A percentile compares a stretch with the other conserved stretches of the same genome.
phyloP scores from a whole-genome alignment of 35 echinoderm and acorn worm genomes.

The Amphiura filiformis region DNA sequence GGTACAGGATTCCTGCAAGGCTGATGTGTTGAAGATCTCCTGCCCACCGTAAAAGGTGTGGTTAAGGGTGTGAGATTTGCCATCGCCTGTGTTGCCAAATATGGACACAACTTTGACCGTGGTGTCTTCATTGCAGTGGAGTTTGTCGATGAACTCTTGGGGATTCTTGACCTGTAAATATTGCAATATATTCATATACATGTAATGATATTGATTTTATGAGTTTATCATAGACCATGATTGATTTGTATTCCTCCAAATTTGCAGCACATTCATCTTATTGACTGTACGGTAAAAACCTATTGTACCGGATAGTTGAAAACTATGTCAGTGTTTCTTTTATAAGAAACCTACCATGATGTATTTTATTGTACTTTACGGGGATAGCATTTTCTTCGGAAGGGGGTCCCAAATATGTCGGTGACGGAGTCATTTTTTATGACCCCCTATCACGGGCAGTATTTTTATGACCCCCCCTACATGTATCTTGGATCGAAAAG shows the following conservation, averaged over 20 bases:
- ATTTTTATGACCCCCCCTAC: too few relatives aligned
- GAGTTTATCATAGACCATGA: not conserved
- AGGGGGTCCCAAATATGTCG: too few relatives aligned
- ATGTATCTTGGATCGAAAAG: too few relatives aligned
- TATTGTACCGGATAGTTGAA: not conserved
- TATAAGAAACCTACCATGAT: too few relatives aligned
- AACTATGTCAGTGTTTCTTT: too few relatives aligned
- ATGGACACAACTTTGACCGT: conserved; percentile 92
- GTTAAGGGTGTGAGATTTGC: conserved; percentile 93
- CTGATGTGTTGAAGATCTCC: conserved; percentile 84
- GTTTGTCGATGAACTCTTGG: conserved; percentile 54
- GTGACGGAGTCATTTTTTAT: too few relatives aligned
- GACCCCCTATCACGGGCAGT: too few relatives aligned
- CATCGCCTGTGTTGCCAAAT: conserved; percentile 98
- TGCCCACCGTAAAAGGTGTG: conserved; percentile 88
- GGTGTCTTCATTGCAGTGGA: conserved; percentile 46
- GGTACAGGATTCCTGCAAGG: conserved; percentile 77
- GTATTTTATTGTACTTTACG: too few relatives aligned
- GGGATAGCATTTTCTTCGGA: too few relatives aligned
- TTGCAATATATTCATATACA: not conserved
- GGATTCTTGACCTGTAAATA: conserved; percentile 64
- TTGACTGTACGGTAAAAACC: not conserved
- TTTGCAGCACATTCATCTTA: not conserved
- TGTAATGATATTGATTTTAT: too few relatives aligned
- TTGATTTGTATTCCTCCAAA: not conserved